These are phyloP conservation scores for Brachyhypopomus occidentalis DNA, from an alignment of 2,113 vertebrate genomes.

Conservation along the genomic window DNA sequence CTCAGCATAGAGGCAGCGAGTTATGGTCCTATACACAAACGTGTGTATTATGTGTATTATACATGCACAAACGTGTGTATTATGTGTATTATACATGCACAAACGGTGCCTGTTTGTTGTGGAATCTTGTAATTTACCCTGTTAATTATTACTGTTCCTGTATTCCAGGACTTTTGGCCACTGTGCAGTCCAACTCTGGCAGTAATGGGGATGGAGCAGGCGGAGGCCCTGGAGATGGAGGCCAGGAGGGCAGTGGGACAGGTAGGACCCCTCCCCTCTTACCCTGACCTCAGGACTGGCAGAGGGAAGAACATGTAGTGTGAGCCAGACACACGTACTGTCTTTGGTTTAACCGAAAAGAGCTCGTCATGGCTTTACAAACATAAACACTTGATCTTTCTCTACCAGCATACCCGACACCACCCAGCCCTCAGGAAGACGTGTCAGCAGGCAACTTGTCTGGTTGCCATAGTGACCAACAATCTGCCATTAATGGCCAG, in stretches of 20 bases:
- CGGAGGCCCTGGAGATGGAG: slow-evolving; percentile 67
- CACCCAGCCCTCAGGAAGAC: slow-evolving; percentile 56
- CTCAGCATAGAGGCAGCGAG: too few species aligned
- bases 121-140: not conserved
- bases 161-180: slow-evolving; percentile 83
- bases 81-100: too few species aligned
- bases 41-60: too few species aligned
- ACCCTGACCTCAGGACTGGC: not conserved
- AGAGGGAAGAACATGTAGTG: not conserved
- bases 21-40: too few species aligned
- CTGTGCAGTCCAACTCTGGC: slow-evolving; percentile 83
- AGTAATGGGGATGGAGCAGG: slow-evolving; percentile 68
- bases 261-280: slow-evolving; percentile 52
- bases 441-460: slow-evolving; percentile 60
- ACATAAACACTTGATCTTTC: not conserved
- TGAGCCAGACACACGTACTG: not conserved
- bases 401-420: slow-evolving; percentile 1
- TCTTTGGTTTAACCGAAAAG: too few species aligned
- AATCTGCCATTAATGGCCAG: slow-evolving; percentile 43
- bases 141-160: slow-evolving; percentile 17
- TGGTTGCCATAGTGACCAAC: slow-evolving; percentile 60
- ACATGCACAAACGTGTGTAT: too few species aligned
- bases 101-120: too few species aligned
- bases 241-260: slow-evolving; percentile 66
- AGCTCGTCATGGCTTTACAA: not conserved